Conservation (phyloP, 2,888 invertebrate species). For the Neoaliturus tenellus region DNA sequence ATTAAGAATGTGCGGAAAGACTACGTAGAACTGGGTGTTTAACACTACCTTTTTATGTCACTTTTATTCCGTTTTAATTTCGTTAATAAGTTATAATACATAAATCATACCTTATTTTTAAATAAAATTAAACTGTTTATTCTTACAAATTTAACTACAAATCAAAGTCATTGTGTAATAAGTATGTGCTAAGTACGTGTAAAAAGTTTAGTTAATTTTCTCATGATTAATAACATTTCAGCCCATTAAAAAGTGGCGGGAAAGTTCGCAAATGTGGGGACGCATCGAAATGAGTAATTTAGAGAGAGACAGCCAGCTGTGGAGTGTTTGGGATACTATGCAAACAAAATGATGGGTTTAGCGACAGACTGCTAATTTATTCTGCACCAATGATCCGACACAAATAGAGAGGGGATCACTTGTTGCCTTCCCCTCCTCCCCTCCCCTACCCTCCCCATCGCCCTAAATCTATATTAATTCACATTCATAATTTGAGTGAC, state of each 20-base stretch:
- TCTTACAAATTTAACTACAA: too few species aligned
- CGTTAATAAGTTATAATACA: too few species aligned
- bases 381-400: slow-evolving; percentile 42
- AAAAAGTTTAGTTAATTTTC: too few species aligned
- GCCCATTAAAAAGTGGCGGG: neutral
- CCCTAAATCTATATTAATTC: slow-evolving; percentile 33
- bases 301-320: slow-evolving; percentile 12
- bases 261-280: neutral
- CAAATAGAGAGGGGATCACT: slow-evolving; percentile 36
- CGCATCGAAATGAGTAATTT: neutral
- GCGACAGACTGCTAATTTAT: slow-evolving; percentile 40
- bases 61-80: too few species aligned
- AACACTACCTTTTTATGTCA: too few species aligned
- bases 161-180: too few species aligned
- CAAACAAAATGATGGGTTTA: slow-evolving; percentile 45
- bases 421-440: neutral
- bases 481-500: slow-evolving; percentile 26
- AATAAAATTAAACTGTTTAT: too few species aligned
- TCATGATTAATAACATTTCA: neutral
- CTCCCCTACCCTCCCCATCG: neutral
- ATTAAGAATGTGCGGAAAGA: too few species aligned
- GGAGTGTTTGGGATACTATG: neutral
- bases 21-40: too few species aligned
- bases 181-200: too few species aligned
- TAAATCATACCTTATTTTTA: too few species aligned